These are phyloP conservation scores for Dryococelus australis DNA, from an alignment of 2,888 invertebrate species.

Conservation along the genomic window DNA sequence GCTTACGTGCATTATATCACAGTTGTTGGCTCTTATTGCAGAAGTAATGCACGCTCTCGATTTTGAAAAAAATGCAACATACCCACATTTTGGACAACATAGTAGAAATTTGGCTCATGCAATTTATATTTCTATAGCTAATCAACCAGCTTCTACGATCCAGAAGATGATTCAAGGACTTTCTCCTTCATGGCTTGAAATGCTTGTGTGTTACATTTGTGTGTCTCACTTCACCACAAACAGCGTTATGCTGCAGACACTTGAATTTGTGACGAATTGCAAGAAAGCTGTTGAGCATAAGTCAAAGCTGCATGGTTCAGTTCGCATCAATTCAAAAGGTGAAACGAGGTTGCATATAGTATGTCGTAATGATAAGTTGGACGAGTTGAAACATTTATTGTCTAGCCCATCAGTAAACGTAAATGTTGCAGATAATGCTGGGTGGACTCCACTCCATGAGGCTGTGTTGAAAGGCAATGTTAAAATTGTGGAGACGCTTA, in stretches of 20 bases:
- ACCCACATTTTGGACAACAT: neutral
- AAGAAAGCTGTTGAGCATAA: neutral
- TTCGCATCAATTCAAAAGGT: neutral
- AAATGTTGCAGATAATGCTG: conserved; percentile 29
- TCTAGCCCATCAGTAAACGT: conserved; percentile 24
- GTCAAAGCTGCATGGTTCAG: neutral
- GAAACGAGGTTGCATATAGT: conserved; percentile 33
- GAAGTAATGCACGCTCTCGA: neutral
- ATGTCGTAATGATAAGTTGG: neutral
- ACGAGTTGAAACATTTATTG: conserved; percentile 19
- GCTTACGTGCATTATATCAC: neutral
- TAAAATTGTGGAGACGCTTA: neutral
- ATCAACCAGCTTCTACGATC: neutral
- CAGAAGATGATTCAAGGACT: conserved; percentile 1
- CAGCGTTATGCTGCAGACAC: neutral
- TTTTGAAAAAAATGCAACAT: neutral
- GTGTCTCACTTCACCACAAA: neutral
- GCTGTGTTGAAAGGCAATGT: conserved; percentile 5
- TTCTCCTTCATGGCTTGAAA: neutral
- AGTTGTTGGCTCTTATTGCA: neutral
- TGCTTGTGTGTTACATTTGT: neutral
- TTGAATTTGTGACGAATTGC: neutral
- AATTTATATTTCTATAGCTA: neutral
- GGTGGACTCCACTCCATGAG: conserved; percentile 34
- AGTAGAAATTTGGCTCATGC: neutral